Evolutionary conservation across 2,888 invertebrate species (phyloP).

Genomic region (Branchipolynoe longqiensis): DNA sequence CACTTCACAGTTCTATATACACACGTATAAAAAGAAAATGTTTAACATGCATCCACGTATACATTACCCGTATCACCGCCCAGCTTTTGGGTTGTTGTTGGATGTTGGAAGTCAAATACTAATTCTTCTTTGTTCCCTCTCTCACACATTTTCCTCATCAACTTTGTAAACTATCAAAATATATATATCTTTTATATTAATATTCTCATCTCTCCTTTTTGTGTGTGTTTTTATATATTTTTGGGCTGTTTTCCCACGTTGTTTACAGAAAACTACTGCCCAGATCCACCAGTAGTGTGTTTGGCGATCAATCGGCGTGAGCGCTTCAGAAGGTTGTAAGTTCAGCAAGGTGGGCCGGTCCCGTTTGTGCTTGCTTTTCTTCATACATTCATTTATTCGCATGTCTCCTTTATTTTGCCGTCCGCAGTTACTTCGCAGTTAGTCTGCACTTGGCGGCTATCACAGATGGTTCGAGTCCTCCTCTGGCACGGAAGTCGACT

Average conservation of each 20-base stretch:
- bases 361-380: slow-evolving; percentile 46
- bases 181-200: slow-evolving; percentile 27
- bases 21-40: no score
- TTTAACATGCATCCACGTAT: neutral
- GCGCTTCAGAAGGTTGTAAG: neutral
- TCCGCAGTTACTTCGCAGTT: slow-evolving; percentile 3
- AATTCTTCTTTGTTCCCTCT: no score
- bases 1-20: no score
- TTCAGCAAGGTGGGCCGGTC: slow-evolving; percentile 9
- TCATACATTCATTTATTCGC: neutral
- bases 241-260: no score
- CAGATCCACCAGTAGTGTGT: slow-evolving; percentile 9
- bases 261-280: no score
- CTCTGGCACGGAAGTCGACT: slow-evolving; percentile 9
- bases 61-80: neutral
- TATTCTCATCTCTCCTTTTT: no score
- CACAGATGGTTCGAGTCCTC: slow-evolving; percentile 43
- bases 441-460: slow-evolving; percentile 1
- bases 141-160: neutral
- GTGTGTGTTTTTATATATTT: no score
- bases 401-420: neutral
- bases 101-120: no score
- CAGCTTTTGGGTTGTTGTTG: no score
- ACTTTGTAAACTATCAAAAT: slow-evolving; percentile 1
- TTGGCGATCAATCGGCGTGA: slow-evolving; percentile 20